Conservation (phyloP, 2,113 vertebrate genomes). For the Otis tarda region DNA sequence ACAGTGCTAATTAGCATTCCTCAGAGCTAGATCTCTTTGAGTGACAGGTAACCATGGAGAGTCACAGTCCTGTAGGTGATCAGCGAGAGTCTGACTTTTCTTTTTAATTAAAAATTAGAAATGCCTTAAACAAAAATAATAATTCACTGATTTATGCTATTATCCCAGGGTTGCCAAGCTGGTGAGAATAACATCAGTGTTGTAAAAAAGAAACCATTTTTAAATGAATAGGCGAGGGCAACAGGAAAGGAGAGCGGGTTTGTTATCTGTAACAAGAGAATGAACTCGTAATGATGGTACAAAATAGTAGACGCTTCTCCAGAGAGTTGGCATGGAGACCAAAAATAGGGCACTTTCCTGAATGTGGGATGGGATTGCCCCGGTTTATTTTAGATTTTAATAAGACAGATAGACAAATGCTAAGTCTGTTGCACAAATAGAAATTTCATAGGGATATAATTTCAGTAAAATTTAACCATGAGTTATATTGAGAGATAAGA, state of each 20-base stretch:
- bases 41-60: slow-evolving; percentile 83
- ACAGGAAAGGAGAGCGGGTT: slow-evolving; percentile 17
- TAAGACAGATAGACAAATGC: slow-evolving; percentile 23
- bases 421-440: slow-evolving; percentile 1
- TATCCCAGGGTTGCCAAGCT: slow-evolving; percentile 60
- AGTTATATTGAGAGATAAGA: neutral
- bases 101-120: slow-evolving; percentile 80
- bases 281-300: slow-evolving; percentile 32
- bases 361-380: slow-evolving; percentile 25
- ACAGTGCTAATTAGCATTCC: slow-evolving; percentile 79
- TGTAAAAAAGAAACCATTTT: slow-evolving; percentile 58
- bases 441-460: neutral
- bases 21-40: slow-evolving; percentile 72
- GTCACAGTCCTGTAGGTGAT: slow-evolving; percentile 73
- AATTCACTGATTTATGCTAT: slow-evolving; percentile 58
- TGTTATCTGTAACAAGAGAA: slow-evolving; percentile 54
- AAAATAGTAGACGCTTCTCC: slow-evolving; percentile 55
- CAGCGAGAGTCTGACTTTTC: slow-evolving; percentile 69
- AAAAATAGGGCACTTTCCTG: slow-evolving; percentile 37
- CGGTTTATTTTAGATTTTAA: slow-evolving; percentile 54
- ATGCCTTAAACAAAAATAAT: slow-evolving; percentile 72
- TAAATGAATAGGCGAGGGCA: slow-evolving; percentile 38
- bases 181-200: slow-evolving; percentile 34
- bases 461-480: slow-evolving; percentile 1
- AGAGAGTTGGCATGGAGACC: slow-evolving; percentile 37